These are phyloP conservation scores for Drosophila quinaria DNA, from an alignment of 2,888 invertebrate genomes.

Conservation along the genomic window DNA sequence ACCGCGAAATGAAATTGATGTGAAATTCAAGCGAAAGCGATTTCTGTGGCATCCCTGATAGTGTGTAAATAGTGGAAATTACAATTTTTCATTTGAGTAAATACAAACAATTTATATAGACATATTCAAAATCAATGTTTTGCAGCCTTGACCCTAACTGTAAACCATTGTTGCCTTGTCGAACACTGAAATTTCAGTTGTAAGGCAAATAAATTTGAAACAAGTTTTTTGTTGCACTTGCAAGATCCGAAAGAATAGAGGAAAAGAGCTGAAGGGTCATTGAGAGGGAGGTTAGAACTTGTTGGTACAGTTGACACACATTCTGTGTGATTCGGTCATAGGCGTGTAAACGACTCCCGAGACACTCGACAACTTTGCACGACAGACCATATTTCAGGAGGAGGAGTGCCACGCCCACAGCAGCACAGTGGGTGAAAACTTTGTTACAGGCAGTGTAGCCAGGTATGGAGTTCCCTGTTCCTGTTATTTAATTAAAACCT, in stretches of 20 bases:
- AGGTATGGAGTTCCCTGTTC: constrained; percentile 27
- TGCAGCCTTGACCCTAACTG: constrained; percentile 35
- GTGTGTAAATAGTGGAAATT: too few species aligned
- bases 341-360: constrained; percentile 57
- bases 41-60: too few species aligned
- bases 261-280: not conserved
- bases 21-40: too few species aligned
- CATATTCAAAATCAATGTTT: too few species aligned
- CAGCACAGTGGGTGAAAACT: constrained; percentile 25
- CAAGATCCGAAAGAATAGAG: constrained; percentile 17
- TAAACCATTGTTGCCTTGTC: constrained; percentile 36
- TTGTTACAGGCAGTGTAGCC: constrained; percentile 22
- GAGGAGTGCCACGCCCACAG: constrained; percentile 42
- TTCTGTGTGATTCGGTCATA: constrained; percentile 51
- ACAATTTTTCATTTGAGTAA: too few species aligned
- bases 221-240: constrained; percentile 21
- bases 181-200: constrained; percentile 35
- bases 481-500: constrained; percentile 76
- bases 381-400: constrained; percentile 37
- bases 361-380: constrained; percentile 60
- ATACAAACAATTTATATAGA: too few species aligned
- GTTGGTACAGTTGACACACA: constrained; percentile 63
- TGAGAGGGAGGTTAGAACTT: constrained; percentile 15
- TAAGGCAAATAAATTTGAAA: constrained; percentile 67
- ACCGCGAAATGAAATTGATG: too few species aligned